Conservation (phyloP, 2,888 invertebrate species). For the Drosophila kanekoi region DNA sequence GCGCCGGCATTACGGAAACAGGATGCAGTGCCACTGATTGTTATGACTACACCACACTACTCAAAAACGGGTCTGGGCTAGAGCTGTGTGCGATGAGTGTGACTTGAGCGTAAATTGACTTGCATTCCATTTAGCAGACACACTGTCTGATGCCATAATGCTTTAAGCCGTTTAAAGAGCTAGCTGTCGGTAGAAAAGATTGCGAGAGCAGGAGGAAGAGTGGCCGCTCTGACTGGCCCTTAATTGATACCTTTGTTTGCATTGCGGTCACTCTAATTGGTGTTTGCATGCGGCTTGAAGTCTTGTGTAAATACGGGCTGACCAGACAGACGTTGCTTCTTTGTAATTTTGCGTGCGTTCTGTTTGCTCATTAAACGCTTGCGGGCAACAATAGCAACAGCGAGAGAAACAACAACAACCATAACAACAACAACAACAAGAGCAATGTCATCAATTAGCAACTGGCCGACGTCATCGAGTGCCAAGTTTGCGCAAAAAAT, state of each 20-base stretch:
- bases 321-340: conserved; percentile 67
- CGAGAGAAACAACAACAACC: conserved; percentile 14
- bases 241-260: conserved; percentile 79
- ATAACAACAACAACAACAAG: conserved; percentile 21
- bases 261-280: conserved; percentile 80
- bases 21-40: conserved; percentile 74
- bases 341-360: conserved; percentile 80
- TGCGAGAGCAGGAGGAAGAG: not conserved
- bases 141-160: not conserved
- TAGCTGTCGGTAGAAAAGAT: conserved; percentile 3
- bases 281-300: conserved; percentile 81
- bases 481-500: conserved; percentile 78
- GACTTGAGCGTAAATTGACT: conserved; percentile 45
- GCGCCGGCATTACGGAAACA: conserved; percentile 66
- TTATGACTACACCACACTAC: conserved; percentile 52
- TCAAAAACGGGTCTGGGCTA: not conserved
- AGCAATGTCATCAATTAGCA: conserved; percentile 75
- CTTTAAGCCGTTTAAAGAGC: conserved; percentile 48
- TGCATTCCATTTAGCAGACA: conserved; percentile 35
- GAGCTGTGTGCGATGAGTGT: conserved; percentile 27
- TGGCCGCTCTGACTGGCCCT: conserved; percentile 48
- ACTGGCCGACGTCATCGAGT: conserved; percentile 50
- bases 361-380: conserved; percentile 81
- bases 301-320: conserved; percentile 76
- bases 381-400: conserved; percentile 41